A percentile compares a stretch with the other conserved stretches of the same genome.
phyloP scores from a whole-genome alignment of 2,113 vertebrate species.

The Datnioides undecimradiatus region DNA sequence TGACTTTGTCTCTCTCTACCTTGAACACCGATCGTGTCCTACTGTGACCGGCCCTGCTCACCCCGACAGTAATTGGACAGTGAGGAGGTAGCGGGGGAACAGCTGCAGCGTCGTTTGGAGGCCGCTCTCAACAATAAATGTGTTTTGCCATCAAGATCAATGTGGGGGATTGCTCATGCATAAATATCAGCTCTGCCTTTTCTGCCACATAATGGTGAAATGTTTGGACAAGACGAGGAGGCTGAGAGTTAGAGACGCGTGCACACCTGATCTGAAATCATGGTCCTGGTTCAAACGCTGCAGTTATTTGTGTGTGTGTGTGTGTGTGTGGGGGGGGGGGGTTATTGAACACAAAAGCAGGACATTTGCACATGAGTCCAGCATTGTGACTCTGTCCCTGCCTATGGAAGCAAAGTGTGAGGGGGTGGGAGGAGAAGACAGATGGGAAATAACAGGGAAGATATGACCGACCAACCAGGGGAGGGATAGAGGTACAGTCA shows the following conservation, averaged over 20 bases:
- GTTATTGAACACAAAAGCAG: constrained; percentile 15
- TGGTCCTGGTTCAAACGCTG: constrained; percentile 2
- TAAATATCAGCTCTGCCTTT: constrained; percentile 23
- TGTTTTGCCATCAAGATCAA: constrained; percentile 26
- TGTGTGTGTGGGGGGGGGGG: no score
- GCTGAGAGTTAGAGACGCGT: constrained; percentile 8
- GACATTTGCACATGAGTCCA: constrained; percentile 2
- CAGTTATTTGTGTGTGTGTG: constrained; percentile 13
- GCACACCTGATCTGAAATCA: constrained; percentile 9
- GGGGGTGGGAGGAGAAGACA: constrained; percentile 12
- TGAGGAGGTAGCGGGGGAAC: background rate
- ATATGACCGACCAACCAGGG: constrained; percentile 48
- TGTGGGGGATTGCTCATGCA: background rate
- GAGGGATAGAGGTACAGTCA: constrained; percentile 23
- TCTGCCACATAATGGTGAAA: background rate
- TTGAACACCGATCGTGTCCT: constrained; percentile 8
- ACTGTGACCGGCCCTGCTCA: constrained; percentile 1
- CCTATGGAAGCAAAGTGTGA: constrained; percentile 3
- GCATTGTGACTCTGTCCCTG: background rate
- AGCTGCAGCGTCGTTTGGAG: constrained; percentile 21
- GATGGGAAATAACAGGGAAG: constrained; percentile 48
- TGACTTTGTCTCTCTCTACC: background rate
- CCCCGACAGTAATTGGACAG: constrained; percentile 32
- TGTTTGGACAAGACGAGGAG: constrained; percentile 14
- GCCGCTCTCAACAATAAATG: constrained; percentile 28